Evolutionary conservation across 1,140 invertebrate genomes (phyloP), one percentile per base, ranked within the genome.

Genomic region (Cepaea nemoralis): DNA sequence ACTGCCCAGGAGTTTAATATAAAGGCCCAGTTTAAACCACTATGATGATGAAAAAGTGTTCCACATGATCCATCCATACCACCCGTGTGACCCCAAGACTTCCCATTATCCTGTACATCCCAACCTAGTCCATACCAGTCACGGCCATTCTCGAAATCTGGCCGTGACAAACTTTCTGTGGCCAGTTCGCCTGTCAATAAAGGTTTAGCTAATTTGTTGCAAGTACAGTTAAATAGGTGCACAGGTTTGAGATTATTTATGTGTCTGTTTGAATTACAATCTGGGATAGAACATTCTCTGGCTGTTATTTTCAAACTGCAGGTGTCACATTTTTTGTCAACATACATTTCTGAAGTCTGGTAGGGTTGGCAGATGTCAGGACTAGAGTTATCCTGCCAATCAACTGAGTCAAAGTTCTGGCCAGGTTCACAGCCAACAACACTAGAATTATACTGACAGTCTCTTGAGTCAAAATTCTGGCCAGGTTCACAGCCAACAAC

Each of bases 101-200:
- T 31, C 5, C 89, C 89, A 33, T 79, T 63, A 73, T 90, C 87
- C 73, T 89, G 84, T 40, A 90, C 85, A 77, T 89, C 89, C 40
- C 89, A 70, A 19, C 90, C 90, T 37, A 89, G 79, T 35, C 90
- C 90, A 84, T 91, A 91, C 90, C 90, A 91, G 16, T 86, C 83
- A 27, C 80, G 39, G 33, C 85, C 83, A 42, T 75, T 66, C 55
- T 84, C 83, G 82, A 71, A 66, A 37, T n/a, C 19, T 39, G 77
- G 77, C 39, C 37, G 24, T 27, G 40, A 27, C 73, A 76, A 67
- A 22, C 48, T 40, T 42, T 63, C 80, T 19, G 35, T 27, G 37
- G 45, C 69, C 40, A n/a, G 79, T 12, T 0, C 0, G 70, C 0
- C 31, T n/a, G 48, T 77, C 1, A 75, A 14, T 27, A 63, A 31